Evolutionary conservation across 2,888 invertebrate genomes (phyloP).

Genomic region (Cremastinae sp.): DNA sequence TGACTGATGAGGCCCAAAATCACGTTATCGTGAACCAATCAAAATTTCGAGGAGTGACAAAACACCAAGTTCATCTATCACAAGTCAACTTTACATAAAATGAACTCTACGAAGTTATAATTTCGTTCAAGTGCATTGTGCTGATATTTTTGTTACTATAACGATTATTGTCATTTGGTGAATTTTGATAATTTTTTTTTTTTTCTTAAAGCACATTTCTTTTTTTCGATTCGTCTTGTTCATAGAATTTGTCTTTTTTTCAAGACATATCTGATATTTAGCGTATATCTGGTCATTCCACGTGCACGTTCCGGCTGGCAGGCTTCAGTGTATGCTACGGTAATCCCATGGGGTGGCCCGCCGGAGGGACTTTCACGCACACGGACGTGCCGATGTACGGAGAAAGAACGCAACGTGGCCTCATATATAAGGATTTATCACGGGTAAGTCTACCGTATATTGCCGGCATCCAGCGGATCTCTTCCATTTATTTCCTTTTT

Average conservation of each 20-base stretch:
- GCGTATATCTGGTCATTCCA: constrained; percentile 60
- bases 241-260: not conserved
- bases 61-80: too few species aligned
- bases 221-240: too few species aligned
- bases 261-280: not conserved
- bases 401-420: constrained; percentile 73
- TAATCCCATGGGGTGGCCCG: constrained; percentile 76
- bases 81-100: too few species aligned
- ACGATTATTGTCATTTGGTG: too few species aligned
- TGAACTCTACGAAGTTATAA: too few species aligned
- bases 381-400: constrained; percentile 66
- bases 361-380: constrained; percentile 77
- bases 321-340: constrained; percentile 68
- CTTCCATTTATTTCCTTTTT: constrained; percentile 48
- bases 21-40: too few species aligned
- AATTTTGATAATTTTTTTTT: too few species aligned
- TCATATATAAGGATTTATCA: constrained; percentile 80
- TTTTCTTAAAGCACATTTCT: too few species aligned
- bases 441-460: constrained; percentile 79
- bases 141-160: too few species aligned
- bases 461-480: constrained; percentile 75
- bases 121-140: too few species aligned
- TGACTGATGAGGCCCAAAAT: too few species aligned
- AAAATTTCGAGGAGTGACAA: too few species aligned
- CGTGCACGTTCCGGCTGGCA: constrained; percentile 37